Conservation (phyloP, 2,888 invertebrate species). For the Mythimna ferrago region DNA sequence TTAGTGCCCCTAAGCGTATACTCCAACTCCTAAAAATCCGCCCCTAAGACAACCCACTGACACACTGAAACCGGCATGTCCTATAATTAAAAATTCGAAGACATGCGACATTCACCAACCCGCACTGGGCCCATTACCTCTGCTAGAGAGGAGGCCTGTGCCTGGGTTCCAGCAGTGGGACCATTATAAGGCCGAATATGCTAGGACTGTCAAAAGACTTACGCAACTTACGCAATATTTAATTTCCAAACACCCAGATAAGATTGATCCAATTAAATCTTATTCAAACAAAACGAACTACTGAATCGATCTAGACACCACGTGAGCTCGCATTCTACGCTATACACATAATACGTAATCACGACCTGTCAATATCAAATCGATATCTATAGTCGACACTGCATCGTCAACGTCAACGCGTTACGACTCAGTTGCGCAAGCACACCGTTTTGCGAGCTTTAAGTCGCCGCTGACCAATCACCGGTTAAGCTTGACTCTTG, state of each 20-base stretch:
- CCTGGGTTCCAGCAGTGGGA: too few relatives aligned
- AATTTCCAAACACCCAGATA: not conserved
- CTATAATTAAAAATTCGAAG: too few relatives aligned
- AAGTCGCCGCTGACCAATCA: conserved; percentile 62
- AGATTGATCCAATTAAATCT: conserved; percentile 15
- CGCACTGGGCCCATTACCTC: too few relatives aligned
- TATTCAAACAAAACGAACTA: conserved; percentile 31
- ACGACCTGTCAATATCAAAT: conserved; percentile 69
- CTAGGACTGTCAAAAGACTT: not conserved
- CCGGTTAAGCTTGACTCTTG: conserved; percentile 69
- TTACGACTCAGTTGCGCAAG: conserved; percentile 72
- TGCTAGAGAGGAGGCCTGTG: too few relatives aligned
- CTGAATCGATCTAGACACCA: conserved; percentile 44
- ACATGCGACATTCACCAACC: too few relatives aligned
- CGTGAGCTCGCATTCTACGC: conserved; percentile 75
- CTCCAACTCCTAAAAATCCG: too few relatives aligned
- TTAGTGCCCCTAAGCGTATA: too few relatives aligned
- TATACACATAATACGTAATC: conserved; percentile 58
- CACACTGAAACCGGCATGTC: too few relatives aligned
- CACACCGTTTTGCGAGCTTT: conserved; percentile 74
- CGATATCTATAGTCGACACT: conserved; percentile 60
- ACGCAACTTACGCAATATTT: not conserved
- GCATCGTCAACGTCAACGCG: conserved; percentile 65
- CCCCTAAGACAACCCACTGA: too few relatives aligned
- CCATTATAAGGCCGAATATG: too few relatives aligned